Evolutionary conservation across 2,888 invertebrate genomes (phyloP).

Genomic region (Acronicta alni): DNA sequence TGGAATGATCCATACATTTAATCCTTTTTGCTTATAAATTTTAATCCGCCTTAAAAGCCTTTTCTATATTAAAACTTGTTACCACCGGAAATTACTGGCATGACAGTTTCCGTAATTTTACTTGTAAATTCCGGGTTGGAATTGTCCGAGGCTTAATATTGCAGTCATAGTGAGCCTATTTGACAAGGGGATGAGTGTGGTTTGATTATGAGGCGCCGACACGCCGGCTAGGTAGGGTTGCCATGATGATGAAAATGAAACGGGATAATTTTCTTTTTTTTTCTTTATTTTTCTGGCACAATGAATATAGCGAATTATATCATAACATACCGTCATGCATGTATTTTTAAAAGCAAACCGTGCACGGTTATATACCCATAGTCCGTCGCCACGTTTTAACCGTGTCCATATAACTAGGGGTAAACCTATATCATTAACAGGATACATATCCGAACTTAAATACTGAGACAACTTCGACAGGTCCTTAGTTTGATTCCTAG

Average conservation of each 20-base stretch:
- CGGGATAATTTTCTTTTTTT: conserved; percentile 1
- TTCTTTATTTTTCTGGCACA: too few species aligned
- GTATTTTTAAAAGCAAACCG: too few species aligned
- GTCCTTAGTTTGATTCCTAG: too few species aligned
- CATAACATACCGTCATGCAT: too few species aligned
- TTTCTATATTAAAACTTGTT: neutral
- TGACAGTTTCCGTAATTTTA: conserved; percentile 10
- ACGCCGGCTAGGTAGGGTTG: conserved; percentile 26
- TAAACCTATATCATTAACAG: too few species aligned
- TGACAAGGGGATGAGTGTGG: conserved; percentile 34
- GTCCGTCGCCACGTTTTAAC: too few species aligned
- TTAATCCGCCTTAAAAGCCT: neutral
- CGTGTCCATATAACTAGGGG: too few species aligned
- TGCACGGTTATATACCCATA: too few species aligned
- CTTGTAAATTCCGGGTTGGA: conserved; percentile 16
- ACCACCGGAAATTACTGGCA: conserved; percentile 9
- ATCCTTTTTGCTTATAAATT: neutral
- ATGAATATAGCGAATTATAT: too few species aligned
- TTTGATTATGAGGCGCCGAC: conserved; percentile 48
- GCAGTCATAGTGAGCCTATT: conserved; percentile 22
- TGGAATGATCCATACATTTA: too few species aligned
- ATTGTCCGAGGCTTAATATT: conserved; percentile 32
- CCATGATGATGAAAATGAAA: conserved; percentile 5
- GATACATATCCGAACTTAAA: too few species aligned
- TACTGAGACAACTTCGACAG: too few species aligned